phyloP scores from a whole-genome alignment of 2,797 vertebrate species.

The Morelia viridis region DNA sequence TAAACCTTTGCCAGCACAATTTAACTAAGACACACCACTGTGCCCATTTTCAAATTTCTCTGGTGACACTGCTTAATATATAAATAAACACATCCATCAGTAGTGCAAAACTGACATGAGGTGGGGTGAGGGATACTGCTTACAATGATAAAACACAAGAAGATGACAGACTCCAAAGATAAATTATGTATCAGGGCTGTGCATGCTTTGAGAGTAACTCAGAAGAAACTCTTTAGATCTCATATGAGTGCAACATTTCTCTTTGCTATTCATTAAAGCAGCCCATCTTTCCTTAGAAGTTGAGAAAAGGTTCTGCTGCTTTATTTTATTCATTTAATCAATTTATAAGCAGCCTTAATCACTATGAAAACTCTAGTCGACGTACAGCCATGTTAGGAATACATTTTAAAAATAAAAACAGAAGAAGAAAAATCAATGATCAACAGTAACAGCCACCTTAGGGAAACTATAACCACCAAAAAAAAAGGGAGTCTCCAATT shows the following conservation, averaged over 20 bases:
- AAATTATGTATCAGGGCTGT: neutral
- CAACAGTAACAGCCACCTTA: neutral
- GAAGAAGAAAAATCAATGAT: neutral
- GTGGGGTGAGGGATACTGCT: neutral
- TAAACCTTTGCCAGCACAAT: neutral
- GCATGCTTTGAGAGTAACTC: neutral
- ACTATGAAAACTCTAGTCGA: neutral
- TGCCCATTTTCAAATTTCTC: neutral
- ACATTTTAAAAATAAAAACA: neutral
- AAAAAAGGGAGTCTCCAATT: neutral
- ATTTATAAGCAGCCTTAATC: neutral
- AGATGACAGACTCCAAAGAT: neutral
- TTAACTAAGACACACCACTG: neutral
- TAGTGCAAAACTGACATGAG: neutral
- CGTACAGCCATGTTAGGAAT: neutral
- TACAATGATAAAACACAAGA: neutral
- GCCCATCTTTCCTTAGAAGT: neutral
- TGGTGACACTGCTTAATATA: neutral
- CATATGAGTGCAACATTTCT: neutral
- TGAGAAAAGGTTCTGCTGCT: neutral
- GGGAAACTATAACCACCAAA: neutral
- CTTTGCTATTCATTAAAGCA: neutral
- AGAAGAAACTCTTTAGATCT: neutral
- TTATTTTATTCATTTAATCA: neutral
- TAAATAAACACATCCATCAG: neutral